phyloP scores from a whole-genome alignment of 2,113 vertebrate genomes.

The Stigmatopora nigra region DNA sequence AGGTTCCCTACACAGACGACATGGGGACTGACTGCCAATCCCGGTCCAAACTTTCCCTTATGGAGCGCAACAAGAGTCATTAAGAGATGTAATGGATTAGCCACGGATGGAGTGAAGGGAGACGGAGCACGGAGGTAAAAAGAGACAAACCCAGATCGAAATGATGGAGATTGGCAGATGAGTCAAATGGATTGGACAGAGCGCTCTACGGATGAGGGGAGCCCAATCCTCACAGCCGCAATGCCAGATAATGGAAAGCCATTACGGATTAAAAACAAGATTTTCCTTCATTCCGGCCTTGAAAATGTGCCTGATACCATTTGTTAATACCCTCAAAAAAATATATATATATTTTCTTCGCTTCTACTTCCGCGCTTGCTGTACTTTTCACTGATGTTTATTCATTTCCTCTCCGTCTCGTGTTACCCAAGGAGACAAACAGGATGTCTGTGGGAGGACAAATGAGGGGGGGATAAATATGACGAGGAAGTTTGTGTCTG shows the following conservation, averaged over 20 bases:
- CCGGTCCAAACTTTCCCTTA: constrained; percentile 40
- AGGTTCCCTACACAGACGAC: constrained; percentile 9
- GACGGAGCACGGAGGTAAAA: constrained; percentile 59
- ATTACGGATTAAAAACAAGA: constrained; percentile 53
- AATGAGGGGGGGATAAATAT: constrained; percentile 51
- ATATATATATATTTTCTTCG: constrained; percentile 12
- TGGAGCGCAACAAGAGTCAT: constrained; percentile 60
- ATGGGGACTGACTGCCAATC: constrained; percentile 49
- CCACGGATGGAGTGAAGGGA: constrained; percentile 61
- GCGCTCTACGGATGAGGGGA: constrained; percentile 61
- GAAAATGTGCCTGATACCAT: constrained; percentile 46
- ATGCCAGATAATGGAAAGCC: constrained; percentile 58
- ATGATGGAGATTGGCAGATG: constrained; percentile 75
- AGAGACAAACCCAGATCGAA: constrained; percentile 60
- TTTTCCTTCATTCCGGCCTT: constrained; percentile 54
- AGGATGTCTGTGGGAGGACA: constrained; percentile 67
- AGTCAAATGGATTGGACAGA: constrained; percentile 74
- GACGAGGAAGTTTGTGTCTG: constrained; percentile 51
- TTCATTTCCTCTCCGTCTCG: constrained; percentile 38
- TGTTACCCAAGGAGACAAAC: constrained; percentile 56
- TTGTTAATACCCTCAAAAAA: constrained; percentile 33
- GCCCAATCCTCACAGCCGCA: constrained; percentile 38
- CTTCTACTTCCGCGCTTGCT: constrained; percentile 21
- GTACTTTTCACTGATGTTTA: constrained; percentile 50
- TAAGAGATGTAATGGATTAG: constrained; percentile 73